Evolutionary conservation across 2,113 vertebrate species (phyloP), one percentile per base, ranked within the genome.

Genomic region (Petromus typicus): DNA sequence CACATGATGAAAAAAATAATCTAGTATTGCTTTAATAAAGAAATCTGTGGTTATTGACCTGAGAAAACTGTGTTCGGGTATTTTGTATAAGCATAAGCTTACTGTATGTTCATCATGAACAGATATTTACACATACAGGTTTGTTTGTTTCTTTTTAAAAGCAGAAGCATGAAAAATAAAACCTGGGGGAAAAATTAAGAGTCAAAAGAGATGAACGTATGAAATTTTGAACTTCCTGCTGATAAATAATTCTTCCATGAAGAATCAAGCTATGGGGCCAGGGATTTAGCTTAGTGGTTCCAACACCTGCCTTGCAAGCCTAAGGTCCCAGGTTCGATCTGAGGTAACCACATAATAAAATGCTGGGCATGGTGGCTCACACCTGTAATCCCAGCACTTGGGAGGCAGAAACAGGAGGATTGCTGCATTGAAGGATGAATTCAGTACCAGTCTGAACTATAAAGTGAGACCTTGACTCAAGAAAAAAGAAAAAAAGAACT

Each of bases 181-280:
- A 76, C 61, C 37, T 87, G 25, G 4, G 57, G 37, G 25, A 66
- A 59, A 0, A 25, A 25, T 95, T 20, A 93, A 67, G 27, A 18
- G 75, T 84, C 45, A 84, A 27, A 91, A 22, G n/a, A 76, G 25
- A 16, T 45, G 8, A 89, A 75, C 59, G 22, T 4, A 8, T 30
- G 7, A 17, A 67, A 89, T 81, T 81, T 12, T 78, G 51, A 32
- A 43, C 45, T 73, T 83, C 78, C 34, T 85, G 51, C 37, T 88
- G n/a, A 81, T 63, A 88, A 71, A 81, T 20, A 88, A 63, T 71
- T 87, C 59, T 88, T 92, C 20, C 57, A 86, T 30, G 5, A 89
- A 84, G 13, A 88, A n/a, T n/a, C n/a, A n/a, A n/a, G n/a, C n/a
- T n/a, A n/a, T n/a, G n/a, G n/a, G n/a, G n/a, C n/a, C n/a, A n/a